Evolutionary conservation across 2,113 vertebrate species (phyloP).

Genomic region (Tragelaphus scriptus): DNA sequence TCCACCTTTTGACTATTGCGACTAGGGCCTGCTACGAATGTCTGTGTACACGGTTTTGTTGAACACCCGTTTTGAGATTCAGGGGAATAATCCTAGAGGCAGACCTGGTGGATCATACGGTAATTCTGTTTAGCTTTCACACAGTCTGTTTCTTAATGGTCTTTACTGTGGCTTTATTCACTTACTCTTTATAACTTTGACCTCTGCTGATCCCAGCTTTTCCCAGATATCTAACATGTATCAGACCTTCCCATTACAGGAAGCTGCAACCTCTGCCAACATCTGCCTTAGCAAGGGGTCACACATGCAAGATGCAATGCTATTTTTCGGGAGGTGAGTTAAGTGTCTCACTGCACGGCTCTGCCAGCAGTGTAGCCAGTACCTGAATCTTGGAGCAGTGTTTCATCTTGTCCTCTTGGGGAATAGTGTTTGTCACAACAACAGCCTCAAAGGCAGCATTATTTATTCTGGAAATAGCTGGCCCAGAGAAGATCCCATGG

Average conservation of each 20-base stretch:
- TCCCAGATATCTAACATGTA: not conserved
- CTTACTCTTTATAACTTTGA: not conserved
- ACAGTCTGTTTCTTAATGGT: not conserved
- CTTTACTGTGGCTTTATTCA: not conserved
- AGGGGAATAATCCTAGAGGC: not conserved
- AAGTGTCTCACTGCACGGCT: not conserved
- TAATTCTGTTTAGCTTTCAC: not conserved
- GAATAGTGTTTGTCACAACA: constrained; percentile 97
- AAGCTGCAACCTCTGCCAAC: not conserved
- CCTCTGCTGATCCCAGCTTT: not conserved
- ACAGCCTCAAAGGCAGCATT: constrained; percentile 93
- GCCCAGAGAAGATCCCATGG: constrained; percentile 96
- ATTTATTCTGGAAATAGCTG: constrained; percentile 95
- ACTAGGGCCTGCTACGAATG: not conserved
- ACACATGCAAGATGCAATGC: not conserved
- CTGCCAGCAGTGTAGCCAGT: not conserved
- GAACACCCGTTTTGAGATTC: not conserved
- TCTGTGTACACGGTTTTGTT: not conserved
- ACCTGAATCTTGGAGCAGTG: constrained; percentile 97
- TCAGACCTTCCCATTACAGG: not conserved
- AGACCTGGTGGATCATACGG: not conserved
- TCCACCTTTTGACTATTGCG: not conserved
- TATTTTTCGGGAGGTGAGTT: not conserved
- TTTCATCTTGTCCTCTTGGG: constrained; percentile 96
- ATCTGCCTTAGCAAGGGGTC: not conserved